A percentile compares a stretch with the other conserved stretches of the same genome.
These are phyloP conservation scores for Drosophila testacea DNA, from an alignment of 2,888 invertebrate genomes.

Conservation along the genomic window DNA sequence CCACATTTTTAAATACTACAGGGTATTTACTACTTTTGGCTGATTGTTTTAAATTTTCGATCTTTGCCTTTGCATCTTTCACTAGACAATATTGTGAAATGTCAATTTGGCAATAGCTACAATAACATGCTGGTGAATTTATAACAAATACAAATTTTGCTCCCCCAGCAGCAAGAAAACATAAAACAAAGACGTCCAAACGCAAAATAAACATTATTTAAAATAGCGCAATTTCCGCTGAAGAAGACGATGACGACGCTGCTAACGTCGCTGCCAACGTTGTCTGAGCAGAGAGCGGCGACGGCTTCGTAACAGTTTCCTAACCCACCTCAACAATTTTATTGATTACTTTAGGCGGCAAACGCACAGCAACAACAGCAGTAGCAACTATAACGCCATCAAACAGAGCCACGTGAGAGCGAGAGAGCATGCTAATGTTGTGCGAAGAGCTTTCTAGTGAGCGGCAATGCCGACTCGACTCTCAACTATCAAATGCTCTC, in stretches of 20 bases:
- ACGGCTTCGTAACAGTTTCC: constrained; percentile 84
- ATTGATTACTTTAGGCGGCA: constrained; percentile 83
- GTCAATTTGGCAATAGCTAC: constrained; percentile 75
- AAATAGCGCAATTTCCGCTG: constrained; percentile 83
- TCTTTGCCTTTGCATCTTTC: constrained; percentile 54
- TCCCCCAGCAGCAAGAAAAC: constrained; percentile 43
- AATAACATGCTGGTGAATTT: constrained; percentile 49
- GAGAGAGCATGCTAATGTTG: constrained; percentile 50
- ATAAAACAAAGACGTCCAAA: constrained; percentile 63
- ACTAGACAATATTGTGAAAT: constrained; percentile 70
- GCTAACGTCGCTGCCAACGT: constrained; percentile 37
- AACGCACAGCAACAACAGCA: constrained; percentile 54
- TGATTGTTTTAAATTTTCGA: constrained; percentile 3
- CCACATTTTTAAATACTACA: not conserved
- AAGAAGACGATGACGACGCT: constrained; percentile 41
- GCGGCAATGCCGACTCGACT: constrained; percentile 18
- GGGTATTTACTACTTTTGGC: not conserved
- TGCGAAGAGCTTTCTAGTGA: constrained; percentile 50
- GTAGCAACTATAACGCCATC: constrained; percentile 12
- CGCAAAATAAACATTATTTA: constrained; percentile 80
- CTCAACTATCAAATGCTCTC: constrained; percentile 60
- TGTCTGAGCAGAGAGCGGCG: constrained; percentile 45
- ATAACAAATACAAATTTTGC: constrained; percentile 32
- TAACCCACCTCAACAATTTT: constrained; percentile 85
- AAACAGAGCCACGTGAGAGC: constrained; percentile 54